Percentiles rank a stretch among this genome's conserved stretches.
Conservation (phyloP, 2,113 vertebrate genomes). For the Agapornis roseicollis region DNA sequence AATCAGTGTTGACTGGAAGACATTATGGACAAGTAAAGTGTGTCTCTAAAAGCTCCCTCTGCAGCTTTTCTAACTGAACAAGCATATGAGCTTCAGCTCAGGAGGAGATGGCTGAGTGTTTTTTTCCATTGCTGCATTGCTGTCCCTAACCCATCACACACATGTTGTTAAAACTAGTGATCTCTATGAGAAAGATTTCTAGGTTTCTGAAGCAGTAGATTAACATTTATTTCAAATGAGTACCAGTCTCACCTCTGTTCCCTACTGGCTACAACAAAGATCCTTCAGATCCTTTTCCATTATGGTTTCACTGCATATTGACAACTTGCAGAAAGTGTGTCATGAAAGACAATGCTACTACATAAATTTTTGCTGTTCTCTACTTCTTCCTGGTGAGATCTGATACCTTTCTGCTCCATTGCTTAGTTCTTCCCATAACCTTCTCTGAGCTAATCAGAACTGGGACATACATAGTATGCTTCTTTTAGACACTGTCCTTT, state of each 20-base stretch:
- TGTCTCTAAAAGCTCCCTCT: not conserved
- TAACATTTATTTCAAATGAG: not conserved
- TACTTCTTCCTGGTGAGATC: not conserved
- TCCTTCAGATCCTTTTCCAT: not conserved
- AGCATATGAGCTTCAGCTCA: not conserved
- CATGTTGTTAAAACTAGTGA: not conserved
- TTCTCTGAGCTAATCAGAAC: not conserved
- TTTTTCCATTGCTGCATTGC: not conserved
- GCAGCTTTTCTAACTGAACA: not conserved
- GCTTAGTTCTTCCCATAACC: not conserved
- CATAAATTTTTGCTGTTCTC: not conserved
- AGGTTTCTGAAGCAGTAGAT: not conserved
- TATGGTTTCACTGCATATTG: not conserved
- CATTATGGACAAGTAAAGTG: not conserved
- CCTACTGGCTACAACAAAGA: not conserved
- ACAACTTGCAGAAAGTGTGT: not conserved
- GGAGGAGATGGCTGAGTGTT: not conserved
- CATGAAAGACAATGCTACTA: not conserved
- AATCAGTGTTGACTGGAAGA: not conserved
- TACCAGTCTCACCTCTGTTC: not conserved
- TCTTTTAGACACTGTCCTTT: not conserved
- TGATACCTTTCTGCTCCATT: not conserved
- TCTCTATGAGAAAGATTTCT: not conserved
- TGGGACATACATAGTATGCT: not conserved
- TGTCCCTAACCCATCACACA: not conserved